Evolutionary conservation across 2,113 vertebrate species (phyloP), one percentile per base, ranked within the genome.

Genomic region (Nanorana parkeri): DNA sequence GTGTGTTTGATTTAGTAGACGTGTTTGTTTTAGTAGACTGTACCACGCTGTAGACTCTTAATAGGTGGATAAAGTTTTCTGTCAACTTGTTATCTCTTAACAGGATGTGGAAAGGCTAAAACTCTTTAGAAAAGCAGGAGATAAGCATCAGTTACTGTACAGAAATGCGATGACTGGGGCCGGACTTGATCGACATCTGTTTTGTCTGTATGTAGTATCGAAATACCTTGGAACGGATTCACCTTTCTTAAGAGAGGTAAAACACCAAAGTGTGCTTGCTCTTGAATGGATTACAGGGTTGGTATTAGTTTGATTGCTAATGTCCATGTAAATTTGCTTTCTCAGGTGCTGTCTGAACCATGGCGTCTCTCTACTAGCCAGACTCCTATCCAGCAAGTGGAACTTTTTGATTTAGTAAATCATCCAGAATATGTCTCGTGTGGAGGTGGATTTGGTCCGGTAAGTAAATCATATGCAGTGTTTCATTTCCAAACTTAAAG

Each of bases 401-500:
- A 96, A 78, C 90, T 97, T 72, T 96, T 96, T 82, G 96, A 97
- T 65, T 56, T 95, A 13, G 91, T 93, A 65, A 95, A 94, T 84
- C 91, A 95, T 71, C 94, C 95, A 0, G 95, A 97, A 65, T 97
- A 96, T 28, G 85, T 96, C 61, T 94, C 92, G 83, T 95, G 93
- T 21, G 96, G 96, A n/a, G 96, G 96, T 21, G 96, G 96, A 84
- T 97, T 97, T 68, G 96, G 96, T 81, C 96, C 96, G 23, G 96
- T 97, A 81, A 95, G 96, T 92, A 61, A 47, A 26, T 4, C 11
- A 13, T 10, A 1, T 47, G 41, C 41, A 47, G 41, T 41, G 5
- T 13, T 47, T 15, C 41, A 47, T 1, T 13, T 47, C 41, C 8
- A 47, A 47, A 47, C 41, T 47, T 11, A 47, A 11, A 47, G 13